phyloP scores from a whole-genome alignment of 2,888 invertebrate species.

The Catocala sponsa region DNA sequence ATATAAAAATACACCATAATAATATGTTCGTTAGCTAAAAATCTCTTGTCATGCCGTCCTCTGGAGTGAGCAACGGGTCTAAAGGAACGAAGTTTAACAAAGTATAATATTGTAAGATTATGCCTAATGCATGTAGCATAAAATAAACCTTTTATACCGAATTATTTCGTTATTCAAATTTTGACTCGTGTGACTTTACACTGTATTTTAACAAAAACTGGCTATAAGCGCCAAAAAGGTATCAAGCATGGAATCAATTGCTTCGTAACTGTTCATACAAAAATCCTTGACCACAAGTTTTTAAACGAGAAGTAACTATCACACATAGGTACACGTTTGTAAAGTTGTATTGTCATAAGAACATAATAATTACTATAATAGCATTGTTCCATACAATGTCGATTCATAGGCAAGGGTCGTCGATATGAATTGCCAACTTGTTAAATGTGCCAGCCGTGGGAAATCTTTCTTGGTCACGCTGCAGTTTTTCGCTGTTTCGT shows the following conservation, averaged over 20 bases:
- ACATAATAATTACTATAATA: conserved; percentile 54
- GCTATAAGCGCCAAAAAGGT: too few species aligned
- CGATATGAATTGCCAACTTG: conserved; percentile 68
- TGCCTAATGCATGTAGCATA: too few species aligned
- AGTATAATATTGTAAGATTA: too few species aligned
- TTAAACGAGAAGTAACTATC: conserved; percentile 28
- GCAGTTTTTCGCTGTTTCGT: conserved; percentile 43
- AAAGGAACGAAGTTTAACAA: too few species aligned
- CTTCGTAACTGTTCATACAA: not conserved
- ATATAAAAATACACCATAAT: too few species aligned
- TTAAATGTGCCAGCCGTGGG: conserved; percentile 62
- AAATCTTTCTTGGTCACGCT: conserved; percentile 56
- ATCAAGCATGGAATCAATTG: not conserved
- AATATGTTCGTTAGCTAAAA: too few species aligned
- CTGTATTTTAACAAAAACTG: too few species aligned
- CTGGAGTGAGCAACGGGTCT: too few species aligned
- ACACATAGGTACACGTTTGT: conserved; percentile 13
- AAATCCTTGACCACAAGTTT: conserved; percentile 38
- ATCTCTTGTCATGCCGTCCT: too few species aligned
- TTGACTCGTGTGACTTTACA: too few species aligned
- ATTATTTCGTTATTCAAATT: too few species aligned
- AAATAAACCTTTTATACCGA: too few species aligned
- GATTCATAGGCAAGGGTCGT: conserved; percentile 67
- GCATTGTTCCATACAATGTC: conserved; percentile 67
- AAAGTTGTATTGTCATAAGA: conserved; percentile 47